Evolutionary conservation across 2,797 vertebrate species (phyloP), one percentile per base, ranked within the genome.

Genomic region (Sarcophilus harrisii): DNA sequence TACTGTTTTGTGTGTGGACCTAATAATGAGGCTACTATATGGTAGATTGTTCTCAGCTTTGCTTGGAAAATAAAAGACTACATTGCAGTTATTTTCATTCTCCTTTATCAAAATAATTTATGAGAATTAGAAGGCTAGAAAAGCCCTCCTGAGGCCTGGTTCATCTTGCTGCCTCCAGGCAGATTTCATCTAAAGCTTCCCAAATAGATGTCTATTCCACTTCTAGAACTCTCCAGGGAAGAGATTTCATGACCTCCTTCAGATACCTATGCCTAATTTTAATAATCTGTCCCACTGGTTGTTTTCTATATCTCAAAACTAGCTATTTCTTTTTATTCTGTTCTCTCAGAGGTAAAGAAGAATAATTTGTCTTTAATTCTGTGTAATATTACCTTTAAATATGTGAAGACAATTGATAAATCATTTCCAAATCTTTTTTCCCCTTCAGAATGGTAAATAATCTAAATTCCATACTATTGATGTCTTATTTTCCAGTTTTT

Each of bases 211-310:
- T 52, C 4, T 90, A 14, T 16, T 95, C 27, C 90, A 58, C 55
- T 29, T 12, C 62, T 58, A 16, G 18, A 11, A 95, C 91, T 95
- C 92, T 59, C 90, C 95, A 52, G 13, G 57, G 38, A 96, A 52
- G 94, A 28, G 32, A 91, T 91, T 96, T 87, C 93, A 49, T 91
- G 87, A 90, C 55, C 91, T 90, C 91, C 52, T 3, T 95, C 90
- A 90, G 87, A 93, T 92, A 95, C 60, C 57, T 95, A 24, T 90
- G 91, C 54, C 81, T 96, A 91, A 95, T 59, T 57, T 60, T 93
- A 66, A 94, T 60, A 90, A 92, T 5, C 13, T 14, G 30, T 11
- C 6, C 91, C 90, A n/a, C 52, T 87, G 38, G 24, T 58, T 30
- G 87, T 30, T 28, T 38, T 38, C 32, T 3, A 4, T 93, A 12